phyloP scores from a whole-genome alignment of 2,797 vertebrate species.

The Phyllotis vaccarum region DNA sequence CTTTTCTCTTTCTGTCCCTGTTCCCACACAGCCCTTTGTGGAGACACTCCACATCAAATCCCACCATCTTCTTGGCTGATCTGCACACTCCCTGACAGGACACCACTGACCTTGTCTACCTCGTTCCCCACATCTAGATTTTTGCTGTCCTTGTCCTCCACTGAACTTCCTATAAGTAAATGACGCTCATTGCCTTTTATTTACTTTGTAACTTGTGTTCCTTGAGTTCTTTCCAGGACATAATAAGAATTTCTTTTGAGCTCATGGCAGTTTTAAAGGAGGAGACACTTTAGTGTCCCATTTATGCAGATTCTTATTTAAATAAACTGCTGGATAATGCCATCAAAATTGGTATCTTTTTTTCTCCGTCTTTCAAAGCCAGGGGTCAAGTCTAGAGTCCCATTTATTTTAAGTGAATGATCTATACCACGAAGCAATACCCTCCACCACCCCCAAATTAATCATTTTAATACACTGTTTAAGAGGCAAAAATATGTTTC shows the following conservation, averaged over 20 bases:
- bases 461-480: constrained; percentile 18
- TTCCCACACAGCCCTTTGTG: neutral
- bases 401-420: neutral
- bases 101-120: neutral
- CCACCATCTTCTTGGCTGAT: neutral
- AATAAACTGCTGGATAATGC: constrained; percentile 16
- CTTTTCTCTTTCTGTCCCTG: neutral
- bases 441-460: neutral
- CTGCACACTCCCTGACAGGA: neutral
- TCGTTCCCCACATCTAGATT: neutral
- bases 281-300: neutral
- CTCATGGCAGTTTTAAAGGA: neutral
- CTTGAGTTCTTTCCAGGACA: neutral
- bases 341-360: constrained; percentile 30
- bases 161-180: neutral
- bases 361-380: neutral
- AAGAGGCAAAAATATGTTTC: constrained; percentile 38
- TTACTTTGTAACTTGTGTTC: neutral
- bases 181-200: neutral
- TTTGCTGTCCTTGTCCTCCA: neutral
- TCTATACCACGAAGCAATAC: neutral
- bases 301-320: constrained; percentile 14
- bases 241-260: neutral
- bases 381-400: neutral
- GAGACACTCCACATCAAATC: neutral